Evolutionary conservation across 2,113 vertebrate genomes (phyloP).

Genomic region (Melanerpes formicivorus): DNA sequence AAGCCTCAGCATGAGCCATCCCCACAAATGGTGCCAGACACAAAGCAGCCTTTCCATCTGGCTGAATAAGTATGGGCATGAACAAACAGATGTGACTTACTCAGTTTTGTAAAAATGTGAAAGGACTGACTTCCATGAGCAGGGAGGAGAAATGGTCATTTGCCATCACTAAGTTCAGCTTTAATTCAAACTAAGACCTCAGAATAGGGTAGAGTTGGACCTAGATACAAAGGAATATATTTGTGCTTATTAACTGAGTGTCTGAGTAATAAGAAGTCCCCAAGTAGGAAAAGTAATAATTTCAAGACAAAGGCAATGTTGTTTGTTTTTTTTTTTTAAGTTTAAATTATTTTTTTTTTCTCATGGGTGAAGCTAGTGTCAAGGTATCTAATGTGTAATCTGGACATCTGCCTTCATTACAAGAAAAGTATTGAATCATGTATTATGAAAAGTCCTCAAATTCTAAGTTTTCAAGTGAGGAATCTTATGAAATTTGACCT

Average conservation of each 20-base stretch:
- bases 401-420: background rate
- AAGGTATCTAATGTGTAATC: background rate
- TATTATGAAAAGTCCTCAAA: background rate
- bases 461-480: background rate
- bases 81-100: background rate
- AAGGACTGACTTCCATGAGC: background rate
- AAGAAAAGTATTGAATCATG: background rate
- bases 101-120: background rate
- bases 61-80: background rate
- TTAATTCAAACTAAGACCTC: background rate
- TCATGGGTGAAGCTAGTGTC: background rate
- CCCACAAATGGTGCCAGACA: background rate
- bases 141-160: background rate
- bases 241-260: background rate
- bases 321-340: background rate
- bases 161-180: background rate
- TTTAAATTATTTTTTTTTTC: conserved; percentile 30
- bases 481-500: background rate
- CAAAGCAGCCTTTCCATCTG: background rate
- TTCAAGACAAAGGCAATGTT: background rate
- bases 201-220: background rate
- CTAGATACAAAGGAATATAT: background rate
- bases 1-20: background rate
- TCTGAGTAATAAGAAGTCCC: background rate
- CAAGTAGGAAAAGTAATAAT: background rate